Evolutionary conservation across 2,113 vertebrate genomes (phyloP).

Genomic region (Rousettus leschenaultii): DNA sequence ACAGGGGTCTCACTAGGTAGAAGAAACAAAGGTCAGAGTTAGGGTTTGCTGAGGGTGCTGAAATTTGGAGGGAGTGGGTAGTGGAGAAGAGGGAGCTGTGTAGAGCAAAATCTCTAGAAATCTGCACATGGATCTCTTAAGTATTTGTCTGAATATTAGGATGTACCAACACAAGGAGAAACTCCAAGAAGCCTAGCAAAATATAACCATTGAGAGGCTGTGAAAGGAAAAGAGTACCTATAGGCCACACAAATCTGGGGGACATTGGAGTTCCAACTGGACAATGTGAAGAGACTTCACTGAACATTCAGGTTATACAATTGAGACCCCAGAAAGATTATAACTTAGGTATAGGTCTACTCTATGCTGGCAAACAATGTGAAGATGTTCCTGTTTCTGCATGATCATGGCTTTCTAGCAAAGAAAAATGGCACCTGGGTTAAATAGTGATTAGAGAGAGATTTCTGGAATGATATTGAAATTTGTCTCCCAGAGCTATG

Average conservation of each 20-base stretch:
- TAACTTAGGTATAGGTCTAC: neutral
- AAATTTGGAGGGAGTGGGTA: neutral
- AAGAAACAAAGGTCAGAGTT: neutral
- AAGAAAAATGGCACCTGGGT: neutral
- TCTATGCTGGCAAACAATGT: neutral
- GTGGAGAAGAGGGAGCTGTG: neutral
- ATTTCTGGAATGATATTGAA: neutral
- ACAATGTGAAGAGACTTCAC: neutral
- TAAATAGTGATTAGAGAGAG: neutral
- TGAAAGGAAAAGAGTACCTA: neutral
- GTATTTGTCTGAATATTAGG: neutral
- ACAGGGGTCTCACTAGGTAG: neutral
- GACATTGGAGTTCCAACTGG: neutral
- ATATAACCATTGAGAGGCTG: neutral
- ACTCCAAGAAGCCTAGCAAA: neutral
- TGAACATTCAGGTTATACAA: neutral
- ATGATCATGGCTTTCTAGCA: neutral
- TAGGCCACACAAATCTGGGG: fast-evolving
- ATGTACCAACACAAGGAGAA: neutral
- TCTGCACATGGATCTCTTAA: neutral
- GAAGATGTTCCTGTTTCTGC: neutral
- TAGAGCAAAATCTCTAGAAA: neutral
- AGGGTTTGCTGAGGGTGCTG: neutral
- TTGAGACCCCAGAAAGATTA: neutral
- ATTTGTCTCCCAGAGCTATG: neutral